Conservation (phyloP, 2,797 vertebrate genomes). For the Cetoscarus ocellatus region DNA sequence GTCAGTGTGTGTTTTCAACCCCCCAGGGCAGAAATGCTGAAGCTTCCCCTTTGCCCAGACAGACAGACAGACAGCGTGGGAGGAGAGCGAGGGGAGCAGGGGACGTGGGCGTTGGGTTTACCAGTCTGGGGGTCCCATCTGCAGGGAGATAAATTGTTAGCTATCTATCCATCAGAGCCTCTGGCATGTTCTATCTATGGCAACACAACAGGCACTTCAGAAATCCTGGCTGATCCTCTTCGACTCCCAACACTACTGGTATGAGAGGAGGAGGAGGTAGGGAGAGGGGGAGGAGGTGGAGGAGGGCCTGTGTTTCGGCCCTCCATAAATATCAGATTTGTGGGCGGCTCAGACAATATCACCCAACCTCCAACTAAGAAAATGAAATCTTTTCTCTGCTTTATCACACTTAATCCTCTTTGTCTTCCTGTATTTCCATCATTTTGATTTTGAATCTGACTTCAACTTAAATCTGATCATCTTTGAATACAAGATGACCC, state of each 20-base stretch:
- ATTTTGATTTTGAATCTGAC: too few species aligned
- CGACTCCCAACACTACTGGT: conserved; percentile 28
- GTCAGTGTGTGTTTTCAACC: conserved; percentile 27
- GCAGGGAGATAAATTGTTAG: conserved; percentile 47
- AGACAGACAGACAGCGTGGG: conserved; percentile 50
- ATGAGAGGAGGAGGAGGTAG: conserved; percentile 26
- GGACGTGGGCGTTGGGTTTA: conserved; percentile 55
- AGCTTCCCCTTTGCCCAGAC: conserved; percentile 32
- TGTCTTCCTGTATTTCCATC: background rate
- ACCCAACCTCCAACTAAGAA: conserved; percentile 25
- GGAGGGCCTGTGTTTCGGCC: conserved; percentile 10
- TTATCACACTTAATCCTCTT: background rate
- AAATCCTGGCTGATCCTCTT: conserved; percentile 54
- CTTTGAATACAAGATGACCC: too few species aligned
- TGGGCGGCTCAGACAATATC: conserved; percentile 31
- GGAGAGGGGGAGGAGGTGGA: conserved; percentile 21
- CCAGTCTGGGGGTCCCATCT: conserved; percentile 59
- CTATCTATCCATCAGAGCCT: conserved; percentile 56
- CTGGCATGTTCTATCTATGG: conserved; percentile 67
- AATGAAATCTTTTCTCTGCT: conserved; percentile 3
- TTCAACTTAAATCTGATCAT: too few species aligned
- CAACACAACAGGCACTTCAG: conserved; percentile 52
- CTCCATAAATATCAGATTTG: conserved; percentile 46
- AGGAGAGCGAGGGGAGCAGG: conserved; percentile 35
- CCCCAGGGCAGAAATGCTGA: conserved; percentile 23